Percentiles rank a stretch among this genome's conserved stretches.
phyloP scores from a whole-genome alignment of 2,888 invertebrate species.

The Operophtera brumata region DNA sequence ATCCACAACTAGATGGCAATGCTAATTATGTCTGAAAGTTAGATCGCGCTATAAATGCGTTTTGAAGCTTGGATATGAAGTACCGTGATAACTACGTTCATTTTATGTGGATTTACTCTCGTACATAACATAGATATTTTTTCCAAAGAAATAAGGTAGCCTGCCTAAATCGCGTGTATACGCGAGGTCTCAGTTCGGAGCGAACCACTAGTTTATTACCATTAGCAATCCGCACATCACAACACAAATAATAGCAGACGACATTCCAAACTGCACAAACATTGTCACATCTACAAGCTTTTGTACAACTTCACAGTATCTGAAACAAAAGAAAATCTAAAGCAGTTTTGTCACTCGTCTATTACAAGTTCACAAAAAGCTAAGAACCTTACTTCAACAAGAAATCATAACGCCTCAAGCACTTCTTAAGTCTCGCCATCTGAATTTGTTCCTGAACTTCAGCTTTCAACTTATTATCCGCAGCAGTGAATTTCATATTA shows the following conservation, averaged over 20 bases:
- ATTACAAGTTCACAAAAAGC: neutral
- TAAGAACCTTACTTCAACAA: conserved; percentile 50
- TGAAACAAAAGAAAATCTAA: conserved; percentile 36
- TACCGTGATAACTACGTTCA: too few relatives aligned
- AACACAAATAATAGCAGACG: conserved; percentile 58
- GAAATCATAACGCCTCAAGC: conserved; percentile 52
- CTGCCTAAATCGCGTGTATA: too few relatives aligned
- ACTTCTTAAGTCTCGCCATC: conserved; percentile 21
- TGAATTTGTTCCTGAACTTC: conserved; percentile 35
- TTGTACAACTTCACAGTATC: conserved; percentile 52
- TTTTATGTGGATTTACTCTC: too few relatives aligned
- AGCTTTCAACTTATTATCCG: conserved; percentile 27
- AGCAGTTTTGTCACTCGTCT: neutral
- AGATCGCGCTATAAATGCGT: too few relatives aligned
- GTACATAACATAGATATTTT: too few relatives aligned
- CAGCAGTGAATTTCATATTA: conserved; percentile 39
- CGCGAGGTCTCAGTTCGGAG: too few relatives aligned
- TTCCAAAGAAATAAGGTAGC: too few relatives aligned
- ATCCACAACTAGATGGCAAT: too few relatives aligned
- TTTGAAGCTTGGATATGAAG: too few relatives aligned
- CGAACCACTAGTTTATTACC: conserved; percentile 39
- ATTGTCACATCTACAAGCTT: conserved; percentile 48
- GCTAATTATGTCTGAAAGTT: too few relatives aligned
- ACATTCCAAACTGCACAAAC: conserved; percentile 59
- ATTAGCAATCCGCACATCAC: conserved; percentile 51